Percentiles rank a stretch among this genome's conserved stretches.
Conservation (phyloP, 2,888 invertebrate genomes). For the Drosophila eohydei region DNA sequence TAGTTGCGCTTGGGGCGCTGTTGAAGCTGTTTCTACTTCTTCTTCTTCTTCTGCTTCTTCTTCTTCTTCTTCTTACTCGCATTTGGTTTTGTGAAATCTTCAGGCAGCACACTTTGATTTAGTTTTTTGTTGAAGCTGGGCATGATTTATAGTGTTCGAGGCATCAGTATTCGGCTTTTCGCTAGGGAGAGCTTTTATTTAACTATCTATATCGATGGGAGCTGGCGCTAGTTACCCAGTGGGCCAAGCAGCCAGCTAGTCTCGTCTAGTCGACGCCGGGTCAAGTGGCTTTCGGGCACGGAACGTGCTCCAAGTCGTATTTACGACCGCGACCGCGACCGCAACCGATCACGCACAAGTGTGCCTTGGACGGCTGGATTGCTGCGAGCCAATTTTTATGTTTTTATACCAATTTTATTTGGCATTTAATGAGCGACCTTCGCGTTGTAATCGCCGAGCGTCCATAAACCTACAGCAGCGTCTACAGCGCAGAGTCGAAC, state of each 20-base stretch:
- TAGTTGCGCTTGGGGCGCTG: conserved; percentile 55
- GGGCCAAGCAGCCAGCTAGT: neutral
- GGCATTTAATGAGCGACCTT: conserved; percentile 81
- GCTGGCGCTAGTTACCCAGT: conserved; percentile 48
- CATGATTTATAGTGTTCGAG: conserved; percentile 70
- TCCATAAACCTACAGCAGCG: conserved; percentile 76
- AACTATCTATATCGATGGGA: conserved; percentile 6
- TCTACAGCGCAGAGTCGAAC: conserved; percentile 4
- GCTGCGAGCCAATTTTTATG: conserved; percentile 68
- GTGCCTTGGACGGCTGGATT: conserved; percentile 42
- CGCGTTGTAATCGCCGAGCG: conserved; percentile 73
- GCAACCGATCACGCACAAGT: conserved; percentile 74
- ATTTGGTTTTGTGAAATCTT: conserved; percentile 64
- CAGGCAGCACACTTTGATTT: conserved; percentile 70
- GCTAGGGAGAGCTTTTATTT: conserved; percentile 29
- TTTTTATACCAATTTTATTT: conserved; percentile 72
- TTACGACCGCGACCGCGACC: conserved; percentile 30
- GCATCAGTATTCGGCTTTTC: conserved; percentile 23
- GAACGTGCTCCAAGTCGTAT: conserved; percentile 61
- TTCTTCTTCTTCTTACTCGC: conserved; percentile 30
- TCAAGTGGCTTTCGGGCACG: conserved; percentile 59
- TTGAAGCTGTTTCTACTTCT: conserved; percentile 30
- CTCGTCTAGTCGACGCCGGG: conserved; percentile 30
- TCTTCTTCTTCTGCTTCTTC: conserved; percentile 28
- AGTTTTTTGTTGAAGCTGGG: conserved; percentile 40